Evolutionary conservation across 2,888 invertebrate genomes (phyloP).

Genomic region (Bhutanitis thaidina): DNA sequence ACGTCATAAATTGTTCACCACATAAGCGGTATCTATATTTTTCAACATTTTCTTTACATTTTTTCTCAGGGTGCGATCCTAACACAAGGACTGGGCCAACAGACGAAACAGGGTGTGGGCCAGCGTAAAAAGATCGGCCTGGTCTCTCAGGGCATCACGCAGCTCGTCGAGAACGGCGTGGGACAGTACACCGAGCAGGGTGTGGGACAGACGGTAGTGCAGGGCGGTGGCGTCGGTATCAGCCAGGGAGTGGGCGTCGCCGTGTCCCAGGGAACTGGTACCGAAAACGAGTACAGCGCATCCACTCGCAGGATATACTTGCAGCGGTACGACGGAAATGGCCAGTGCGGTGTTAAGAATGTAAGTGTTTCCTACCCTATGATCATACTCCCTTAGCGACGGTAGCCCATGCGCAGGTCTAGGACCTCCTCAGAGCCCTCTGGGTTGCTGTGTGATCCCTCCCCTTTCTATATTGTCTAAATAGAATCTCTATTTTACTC

Average conservation of each 20-base stretch:
- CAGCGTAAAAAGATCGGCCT: conserved; percentile 14
- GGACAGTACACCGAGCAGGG: conserved; percentile 25
- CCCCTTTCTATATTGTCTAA: too few species aligned
- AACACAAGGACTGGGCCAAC: conserved; percentile 21
- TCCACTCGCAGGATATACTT: conserved; percentile 52
- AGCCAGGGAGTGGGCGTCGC: conserved; percentile 34
- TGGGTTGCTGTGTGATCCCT: too few species aligned
- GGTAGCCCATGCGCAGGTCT: too few species aligned
- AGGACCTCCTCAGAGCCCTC: too few species aligned
- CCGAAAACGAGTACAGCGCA: conserved; percentile 53
- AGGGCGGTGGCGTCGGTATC: not conserved
- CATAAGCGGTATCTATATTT: too few species aligned
- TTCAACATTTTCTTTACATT: too few species aligned
- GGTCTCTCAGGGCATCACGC: conserved; percentile 16
- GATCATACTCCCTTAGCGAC: too few species aligned
- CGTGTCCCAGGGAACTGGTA: too few species aligned
- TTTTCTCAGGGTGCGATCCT: conserved; percentile 17
- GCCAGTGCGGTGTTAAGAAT: conserved; percentile 60
- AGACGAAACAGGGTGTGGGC: conserved; percentile 18
- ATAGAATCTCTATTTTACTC: too few species aligned
- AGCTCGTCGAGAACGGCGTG: conserved; percentile 13
- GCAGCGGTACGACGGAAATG: conserved; percentile 45
- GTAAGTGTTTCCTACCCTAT: conserved; percentile 50
- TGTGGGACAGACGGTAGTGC: too few species aligned
- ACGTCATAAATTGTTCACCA: too few species aligned